Percentiles rank a stretch among this genome's conserved stretches.
phyloP scores from a whole-genome alignment of 2,888 invertebrate genomes.

The Parnassius apollo region DNA sequence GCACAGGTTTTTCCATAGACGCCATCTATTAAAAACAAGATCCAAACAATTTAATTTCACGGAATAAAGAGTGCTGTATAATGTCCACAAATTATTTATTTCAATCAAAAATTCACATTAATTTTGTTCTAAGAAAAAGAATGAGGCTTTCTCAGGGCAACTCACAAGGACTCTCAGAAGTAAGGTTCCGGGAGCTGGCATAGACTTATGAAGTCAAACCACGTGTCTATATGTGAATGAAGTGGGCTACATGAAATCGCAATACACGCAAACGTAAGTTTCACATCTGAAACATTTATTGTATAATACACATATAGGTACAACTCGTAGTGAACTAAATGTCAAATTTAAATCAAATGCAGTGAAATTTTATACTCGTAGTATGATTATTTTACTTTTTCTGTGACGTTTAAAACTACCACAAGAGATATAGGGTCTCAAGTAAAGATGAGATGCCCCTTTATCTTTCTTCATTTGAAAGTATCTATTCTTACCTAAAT shows the following conservation, averaged over 20 bases:
- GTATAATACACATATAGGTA: not conserved
- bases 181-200: conserved; percentile 19
- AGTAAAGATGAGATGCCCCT: conserved; percentile 16
- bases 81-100: not conserved
- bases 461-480: conserved; percentile 24
- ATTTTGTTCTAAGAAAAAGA: conserved; percentile 14
- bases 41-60: not conserved
- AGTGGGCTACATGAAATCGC: conserved; percentile 16
- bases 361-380: too few species aligned
- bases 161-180: conserved; percentile 18
- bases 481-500: conserved; percentile 20
- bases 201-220: conserved; percentile 22
- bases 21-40: not conserved
- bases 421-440: not conserved
- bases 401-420: not conserved
- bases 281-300: conserved; percentile 15
- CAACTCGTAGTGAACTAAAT: too few species aligned
- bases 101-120: conserved; percentile 14
- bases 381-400: not conserved
- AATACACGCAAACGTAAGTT: conserved; percentile 9
- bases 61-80: not conserved
- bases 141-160: conserved; percentile 24
- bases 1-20: conserved; percentile 48
- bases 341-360: too few species aligned
- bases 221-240: conserved; percentile 20